Conservation (phyloP, 2,113 vertebrate species). For the Xenus cinereus region DNA sequence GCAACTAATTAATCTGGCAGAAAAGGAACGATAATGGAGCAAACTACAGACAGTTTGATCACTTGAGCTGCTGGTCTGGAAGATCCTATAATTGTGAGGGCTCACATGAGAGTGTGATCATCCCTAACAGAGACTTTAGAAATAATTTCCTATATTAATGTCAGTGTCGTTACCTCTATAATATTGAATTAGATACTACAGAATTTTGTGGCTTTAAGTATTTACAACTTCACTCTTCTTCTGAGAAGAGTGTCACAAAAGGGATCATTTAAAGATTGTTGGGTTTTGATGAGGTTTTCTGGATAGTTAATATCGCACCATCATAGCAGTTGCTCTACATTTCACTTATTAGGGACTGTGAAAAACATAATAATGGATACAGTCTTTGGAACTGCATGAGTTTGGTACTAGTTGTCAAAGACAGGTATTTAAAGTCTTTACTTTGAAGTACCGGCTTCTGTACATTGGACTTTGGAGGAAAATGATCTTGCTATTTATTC, state of each 20-base stretch:
- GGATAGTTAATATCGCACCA: not conserved
- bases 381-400: not conserved
- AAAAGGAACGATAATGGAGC: not conserved
- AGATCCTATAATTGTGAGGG: not conserved
- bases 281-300: conserved; percentile 5
- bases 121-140: not conserved
- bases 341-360: not conserved
- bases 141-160: not conserved
- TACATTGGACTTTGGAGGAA: not conserved
- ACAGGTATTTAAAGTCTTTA: not conserved
- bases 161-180: not conserved
- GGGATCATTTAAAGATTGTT: not conserved
- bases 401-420: not conserved
- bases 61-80: not conserved
- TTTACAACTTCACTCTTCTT: not conserved
- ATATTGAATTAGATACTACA: not conserved
- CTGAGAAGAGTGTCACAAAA: not conserved
- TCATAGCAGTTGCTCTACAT: not conserved
- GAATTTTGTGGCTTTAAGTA: not conserved
- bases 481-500: not conserved
- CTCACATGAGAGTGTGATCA: not conserved
- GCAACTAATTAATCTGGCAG: not conserved
- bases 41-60: not conserved
- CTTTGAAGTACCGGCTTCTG: not conserved
- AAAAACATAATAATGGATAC: not conserved